Evolutionary conservation across 2,888 invertebrate species (phyloP).

Genomic region (Zaprionus lineosus): DNA sequence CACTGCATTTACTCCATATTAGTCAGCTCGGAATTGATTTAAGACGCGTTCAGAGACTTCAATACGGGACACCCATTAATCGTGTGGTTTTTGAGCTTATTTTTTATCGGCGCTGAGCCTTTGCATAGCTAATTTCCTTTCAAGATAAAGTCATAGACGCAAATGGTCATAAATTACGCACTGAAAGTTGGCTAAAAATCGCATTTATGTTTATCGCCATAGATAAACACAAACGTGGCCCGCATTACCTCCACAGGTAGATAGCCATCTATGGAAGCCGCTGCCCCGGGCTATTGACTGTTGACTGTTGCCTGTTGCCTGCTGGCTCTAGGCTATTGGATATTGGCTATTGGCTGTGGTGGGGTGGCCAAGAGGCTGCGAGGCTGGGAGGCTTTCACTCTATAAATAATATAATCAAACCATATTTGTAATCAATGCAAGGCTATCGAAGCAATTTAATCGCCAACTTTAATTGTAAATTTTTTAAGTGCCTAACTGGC

Average conservation of each 20-base stretch:
- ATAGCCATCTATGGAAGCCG: conserved; percentile 51
- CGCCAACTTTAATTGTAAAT: conserved; percentile 77
- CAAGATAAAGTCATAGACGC: conserved; percentile 71
- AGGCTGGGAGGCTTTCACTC: conserved; percentile 68
- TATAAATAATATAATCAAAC: conserved; percentile 72
- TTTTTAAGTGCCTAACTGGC: no score
- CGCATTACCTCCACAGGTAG: conserved; percentile 47
- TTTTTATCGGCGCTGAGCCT: conserved; percentile 45
- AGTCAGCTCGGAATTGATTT: conserved; percentile 68
- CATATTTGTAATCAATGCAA: conserved; percentile 70
- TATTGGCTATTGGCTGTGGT: no score
- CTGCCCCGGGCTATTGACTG: no score
- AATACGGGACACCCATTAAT: conserved; percentile 45
- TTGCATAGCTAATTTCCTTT: conserved; percentile 73
- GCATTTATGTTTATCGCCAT: conserved; percentile 58
- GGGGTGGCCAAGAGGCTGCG: no score
- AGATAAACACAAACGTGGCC: conserved; percentile 63
- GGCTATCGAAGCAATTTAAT: conserved; percentile 72
- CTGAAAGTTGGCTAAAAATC: conserved; percentile 37
- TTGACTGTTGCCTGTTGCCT: no score
- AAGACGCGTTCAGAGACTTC: conserved; percentile 27
- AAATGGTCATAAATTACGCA: conserved; percentile 77
- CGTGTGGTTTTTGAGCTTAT: conserved; percentile 55
- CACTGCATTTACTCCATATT: conserved; percentile 67
- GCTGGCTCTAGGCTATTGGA: no score